These are phyloP conservation scores for Chaetogeoica ovagalla DNA, from an alignment of 2,888 invertebrate species.

Conservation along the genomic window DNA sequence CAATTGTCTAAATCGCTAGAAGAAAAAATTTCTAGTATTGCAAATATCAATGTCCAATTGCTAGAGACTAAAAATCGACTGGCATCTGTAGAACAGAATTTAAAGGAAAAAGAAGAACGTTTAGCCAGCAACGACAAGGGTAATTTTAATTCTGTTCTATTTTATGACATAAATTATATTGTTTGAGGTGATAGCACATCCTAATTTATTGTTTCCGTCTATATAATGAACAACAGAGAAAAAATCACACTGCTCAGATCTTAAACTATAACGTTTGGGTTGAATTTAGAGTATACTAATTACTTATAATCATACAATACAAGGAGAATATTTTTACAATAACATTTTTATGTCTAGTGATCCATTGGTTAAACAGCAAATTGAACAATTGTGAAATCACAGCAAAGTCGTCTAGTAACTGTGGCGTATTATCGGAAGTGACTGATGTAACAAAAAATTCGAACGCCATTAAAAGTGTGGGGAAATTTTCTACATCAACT, in stretches of 20 bases:
- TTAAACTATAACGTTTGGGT: no score
- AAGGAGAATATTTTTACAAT: not conserved
- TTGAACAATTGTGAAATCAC: constrained; percentile 46
- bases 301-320: no score
- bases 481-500: constrained; percentile 43
- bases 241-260: no score
- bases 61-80: constrained; percentile 36
- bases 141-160: not conserved
- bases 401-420: constrained; percentile 39
- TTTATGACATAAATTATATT: not conserved
- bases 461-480: constrained; percentile 10
- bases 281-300: no score
- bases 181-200: not conserved
- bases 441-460: constrained; percentile 22
- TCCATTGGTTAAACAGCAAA: constrained; percentile 48
- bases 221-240: no score
- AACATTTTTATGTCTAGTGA: not conserved
- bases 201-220: no score
- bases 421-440: constrained; percentile 29
- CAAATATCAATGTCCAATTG: constrained; percentile 15
- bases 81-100: not conserved
- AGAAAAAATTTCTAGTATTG: constrained; percentile 21
- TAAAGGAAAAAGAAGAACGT: constrained; percentile 51
- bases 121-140: constrained; percentile 43
- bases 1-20: constrained; percentile 27